Evolutionary conservation across 2,113 vertebrate species (phyloP), one percentile per base, ranked within the genome.

Genomic region (Panthera uncia): DNA sequence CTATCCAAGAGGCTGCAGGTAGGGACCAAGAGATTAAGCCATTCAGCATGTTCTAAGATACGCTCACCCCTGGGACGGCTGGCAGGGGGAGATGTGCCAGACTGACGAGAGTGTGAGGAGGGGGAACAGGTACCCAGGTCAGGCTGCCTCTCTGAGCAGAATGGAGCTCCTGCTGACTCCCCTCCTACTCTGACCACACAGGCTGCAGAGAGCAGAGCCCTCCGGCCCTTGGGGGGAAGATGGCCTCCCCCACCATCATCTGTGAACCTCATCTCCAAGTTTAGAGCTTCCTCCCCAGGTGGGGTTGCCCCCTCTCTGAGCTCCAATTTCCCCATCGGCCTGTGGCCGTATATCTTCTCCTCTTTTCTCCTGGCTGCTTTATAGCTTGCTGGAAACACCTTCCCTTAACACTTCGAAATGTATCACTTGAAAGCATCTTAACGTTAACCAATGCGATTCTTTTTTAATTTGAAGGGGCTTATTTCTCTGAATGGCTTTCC

Each of bases 391-490:
- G 98, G 98, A 97, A 98, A 98, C 94, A 86, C 95, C 92, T 98
- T 98, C 89, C 97, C 96, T 98, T 98, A 98, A 97, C 98, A 98
- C 98, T 98, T 98, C 93, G 95, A 98, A 98, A 98, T 97, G 98
- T 98, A 98, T 98, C 98, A 98, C 98, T 98, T 98, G 97, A 98
- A 99, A 98, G 98, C 97, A 98, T 98, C 98, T 98, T 97, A 98
- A 98, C 78, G 90, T 98, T 98, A 97, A 98, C 98, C 98, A 98
- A 98, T 97, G 98, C 96, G 97, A 98, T 95, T 97, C 96, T 95
- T 97, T 98, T 99, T 99, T 99, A 98, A 98, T 98, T 98, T 98
- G 98, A 98, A 98, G 97, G 93, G 97, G 96, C 97, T 98, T 98
- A 98, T 99, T 98, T 98, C 97, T 97, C 97, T 33, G 85, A 99